phyloP scores from a whole-genome alignment of 2,797 vertebrate species.

The Phaenicophaeus curvirostris region DNA sequence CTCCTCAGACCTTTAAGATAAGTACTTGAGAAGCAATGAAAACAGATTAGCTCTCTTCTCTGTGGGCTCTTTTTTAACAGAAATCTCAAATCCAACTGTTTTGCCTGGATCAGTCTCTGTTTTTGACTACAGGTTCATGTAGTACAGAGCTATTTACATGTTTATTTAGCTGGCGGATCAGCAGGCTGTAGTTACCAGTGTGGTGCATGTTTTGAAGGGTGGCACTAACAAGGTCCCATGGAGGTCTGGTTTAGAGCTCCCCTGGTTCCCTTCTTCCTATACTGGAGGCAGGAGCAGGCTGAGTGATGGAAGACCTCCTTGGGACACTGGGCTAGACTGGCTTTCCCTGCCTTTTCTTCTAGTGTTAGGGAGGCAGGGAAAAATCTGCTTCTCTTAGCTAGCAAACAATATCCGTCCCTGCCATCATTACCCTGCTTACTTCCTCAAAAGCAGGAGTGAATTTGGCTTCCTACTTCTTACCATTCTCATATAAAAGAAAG shows the following conservation, averaged over 20 bases:
- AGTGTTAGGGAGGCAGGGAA: background rate
- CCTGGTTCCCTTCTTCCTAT: background rate
- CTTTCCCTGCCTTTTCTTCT: background rate
- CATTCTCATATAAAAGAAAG: background rate
- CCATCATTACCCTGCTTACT: background rate
- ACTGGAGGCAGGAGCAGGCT: background rate
- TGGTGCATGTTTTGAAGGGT: background rate
- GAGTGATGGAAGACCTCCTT: background rate
- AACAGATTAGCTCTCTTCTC: background rate
- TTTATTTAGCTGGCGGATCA: background rate
- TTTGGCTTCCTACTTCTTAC: constrained; percentile 6
- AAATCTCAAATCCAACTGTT: background rate
- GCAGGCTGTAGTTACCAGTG: background rate
- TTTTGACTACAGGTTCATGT: background rate
- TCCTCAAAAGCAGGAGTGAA: background rate
- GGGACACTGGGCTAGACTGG: background rate
- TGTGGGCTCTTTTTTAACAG: background rate
- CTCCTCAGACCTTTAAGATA: background rate
- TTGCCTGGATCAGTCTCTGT: background rate
- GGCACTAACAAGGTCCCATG: background rate
- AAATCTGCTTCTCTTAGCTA: background rate
- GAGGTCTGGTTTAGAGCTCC: background rate
- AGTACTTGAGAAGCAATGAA: background rate
- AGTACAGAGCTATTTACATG: background rate
- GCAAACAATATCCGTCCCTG: background rate